Base-by-base conservation (phyloP, 2,888 invertebrate species). In the Eristalis pertinax region DNA sequence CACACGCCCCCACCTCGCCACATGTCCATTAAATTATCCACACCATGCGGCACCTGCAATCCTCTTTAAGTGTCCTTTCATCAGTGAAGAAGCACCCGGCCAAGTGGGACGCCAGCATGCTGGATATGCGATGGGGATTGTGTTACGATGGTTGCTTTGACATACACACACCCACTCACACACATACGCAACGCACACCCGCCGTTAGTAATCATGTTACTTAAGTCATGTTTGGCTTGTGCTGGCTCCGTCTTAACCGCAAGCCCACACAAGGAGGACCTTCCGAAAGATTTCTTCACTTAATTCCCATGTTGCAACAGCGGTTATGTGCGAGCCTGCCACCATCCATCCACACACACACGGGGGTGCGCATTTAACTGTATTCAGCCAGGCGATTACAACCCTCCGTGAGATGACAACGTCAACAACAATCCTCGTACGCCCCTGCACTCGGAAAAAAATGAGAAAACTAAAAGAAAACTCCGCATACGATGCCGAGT, bases 21-120 rank as follows among this genome's bases (percentile, higher is more conserved):
- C 85, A 86, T 74, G 82, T 86, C 85, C 77, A 86, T 86, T 86
- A 86, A 82, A 82, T 82, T 82, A 86, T 86, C 77, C 85, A 81
- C 81, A 81, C 81, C 35, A 77, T 69, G 81, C 50, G 69, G 63
- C 69, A 67, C 72, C 76, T 75, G 76, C 41, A 56, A 72, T 70
- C 65, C 65, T 62, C 38, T 65, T 72, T 68, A 72, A 74, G 74
- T 70, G 56, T 63, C 80, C 76, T 76, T 81, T 81, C 76, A 81
- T 67, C 75, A 38, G 77, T 43, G 73, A 73, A 68, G 83, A 83
- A 77, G 62, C 60, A 62, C 38, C 50, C 50, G 19, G n/a, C 19
- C 50, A 50, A 50, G 50, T 50, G 50, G 50, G 50, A 50, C 50
- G 50, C 50, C 19, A 8, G 8, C 50, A 50, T 8, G 8, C 7